Evolutionary conservation across 2,797 vertebrate species (phyloP).

Genomic region (Notoglanidium macrostoma): DNA sequence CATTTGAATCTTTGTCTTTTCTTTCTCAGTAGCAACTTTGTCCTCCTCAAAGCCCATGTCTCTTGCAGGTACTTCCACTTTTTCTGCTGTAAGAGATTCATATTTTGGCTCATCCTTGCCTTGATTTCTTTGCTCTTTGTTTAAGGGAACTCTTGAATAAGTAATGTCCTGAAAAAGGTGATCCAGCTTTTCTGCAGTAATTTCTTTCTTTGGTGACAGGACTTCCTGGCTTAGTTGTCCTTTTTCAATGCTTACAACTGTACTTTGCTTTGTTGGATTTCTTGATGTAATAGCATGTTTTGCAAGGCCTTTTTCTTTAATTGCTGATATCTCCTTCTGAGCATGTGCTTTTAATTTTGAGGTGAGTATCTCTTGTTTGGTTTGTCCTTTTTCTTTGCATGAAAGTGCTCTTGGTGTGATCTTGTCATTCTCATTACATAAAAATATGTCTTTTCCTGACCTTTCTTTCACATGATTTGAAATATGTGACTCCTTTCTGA

Average conservation of each 20-base stretch:
- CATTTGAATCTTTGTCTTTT: conserved; percentile 1
- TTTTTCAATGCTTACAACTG: conserved; percentile 53
- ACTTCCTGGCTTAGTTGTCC: conserved; percentile 59
- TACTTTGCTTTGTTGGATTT: conserved; percentile 61
- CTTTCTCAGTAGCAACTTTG: conserved; percentile 30
- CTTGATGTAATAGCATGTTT: conserved; percentile 66
- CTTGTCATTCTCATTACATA: conserved; percentile 61
- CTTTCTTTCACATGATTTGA: conserved; percentile 29
- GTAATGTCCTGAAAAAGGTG: conserved; percentile 59
- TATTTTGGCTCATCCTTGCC: conserved; percentile 27
- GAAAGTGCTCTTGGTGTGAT: conserved; percentile 56
- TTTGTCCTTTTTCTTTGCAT: conserved; percentile 73
- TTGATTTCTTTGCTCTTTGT: conserved; percentile 44
- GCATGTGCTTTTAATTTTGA: conserved; percentile 81
- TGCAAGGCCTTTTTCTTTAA: conserved; percentile 76
- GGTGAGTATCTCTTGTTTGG: conserved; percentile 79
- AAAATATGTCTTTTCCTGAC: conserved; percentile 53
- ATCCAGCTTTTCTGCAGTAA: conserved; percentile 58
- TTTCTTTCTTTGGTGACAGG: conserved; percentile 52
- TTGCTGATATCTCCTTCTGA: conserved; percentile 81
- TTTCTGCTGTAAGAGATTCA: conserved; percentile 13
- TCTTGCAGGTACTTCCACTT: conserved; percentile 20
- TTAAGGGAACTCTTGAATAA: conserved; percentile 53
- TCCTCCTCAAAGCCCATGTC: background rate
- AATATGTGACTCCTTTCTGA: conserved; percentile 46